These are phyloP conservation scores for Yoshiicerus persimilis DNA, from an alignment of 1,140 invertebrate species.

Conservation along the genomic window DNA sequence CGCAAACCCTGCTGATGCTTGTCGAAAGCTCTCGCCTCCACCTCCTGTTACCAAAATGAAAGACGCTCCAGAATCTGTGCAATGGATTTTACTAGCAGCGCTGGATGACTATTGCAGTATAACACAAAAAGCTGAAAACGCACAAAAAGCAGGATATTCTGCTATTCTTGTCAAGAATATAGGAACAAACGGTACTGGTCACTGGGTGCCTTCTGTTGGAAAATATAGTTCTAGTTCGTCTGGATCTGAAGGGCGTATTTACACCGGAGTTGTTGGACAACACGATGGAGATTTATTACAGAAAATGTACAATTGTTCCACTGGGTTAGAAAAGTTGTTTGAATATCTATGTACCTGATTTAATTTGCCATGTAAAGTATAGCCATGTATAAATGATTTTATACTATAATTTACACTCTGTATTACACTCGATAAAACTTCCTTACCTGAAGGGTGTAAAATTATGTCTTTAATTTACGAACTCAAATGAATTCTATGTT, in stretches of 20 bases:
- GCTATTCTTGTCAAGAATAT: constrained; percentile 12
- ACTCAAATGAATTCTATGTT: neutral
- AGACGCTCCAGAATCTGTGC: neutral
- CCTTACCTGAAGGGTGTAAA: no score
- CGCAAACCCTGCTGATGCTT: neutral
- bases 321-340: neutral
- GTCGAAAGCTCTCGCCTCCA: neutral
- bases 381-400: no score
- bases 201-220: constrained; percentile 1
- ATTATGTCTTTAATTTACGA: no score
- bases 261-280: constrained; percentile 1
- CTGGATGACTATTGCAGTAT: constrained; percentile 21
- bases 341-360: no score
- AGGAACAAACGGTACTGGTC: constrained; percentile 4
- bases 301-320: neutral
- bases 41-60: neutral
- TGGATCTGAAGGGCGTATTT: neutral
- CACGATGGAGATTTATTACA: neutral
- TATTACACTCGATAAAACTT: no score
- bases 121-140: neutral
- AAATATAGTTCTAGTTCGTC: neutral
- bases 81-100: neutral
- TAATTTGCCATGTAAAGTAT: no score
- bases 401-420: no score
- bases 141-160: neutral